A percentile compares a stretch with the other conserved stretches of the same genome.
These are phyloP conservation scores for Nineta flava DNA, from an alignment of 2,888 invertebrate species.

Conservation along the genomic window DNA sequence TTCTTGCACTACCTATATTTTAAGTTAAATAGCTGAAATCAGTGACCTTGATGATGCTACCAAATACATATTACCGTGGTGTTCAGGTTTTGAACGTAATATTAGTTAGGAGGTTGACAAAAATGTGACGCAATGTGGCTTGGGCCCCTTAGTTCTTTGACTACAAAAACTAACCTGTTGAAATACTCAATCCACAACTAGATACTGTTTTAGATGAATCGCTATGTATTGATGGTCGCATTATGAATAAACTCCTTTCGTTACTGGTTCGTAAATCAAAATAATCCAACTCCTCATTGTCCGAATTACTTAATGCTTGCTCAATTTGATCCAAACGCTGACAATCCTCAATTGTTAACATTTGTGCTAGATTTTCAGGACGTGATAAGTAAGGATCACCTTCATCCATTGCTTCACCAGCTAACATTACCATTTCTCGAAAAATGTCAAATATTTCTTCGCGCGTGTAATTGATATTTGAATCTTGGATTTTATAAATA, in stretches of 20 bases:
- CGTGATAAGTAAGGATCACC: conserved; percentile 11
- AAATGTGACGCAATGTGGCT: too few relatives aligned
- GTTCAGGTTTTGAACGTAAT: too few relatives aligned
- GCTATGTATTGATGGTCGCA: neutral
- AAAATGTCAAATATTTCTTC: conserved; percentile 21
- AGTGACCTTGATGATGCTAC: too few relatives aligned
- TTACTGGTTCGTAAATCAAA: neutral
- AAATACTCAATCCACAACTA: too few relatives aligned
- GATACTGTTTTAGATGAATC: too few relatives aligned
- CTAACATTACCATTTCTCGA: conserved; percentile 20
- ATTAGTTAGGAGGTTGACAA: too few relatives aligned
- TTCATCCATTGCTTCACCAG: conserved; percentile 20
- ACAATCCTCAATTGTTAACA: neutral
- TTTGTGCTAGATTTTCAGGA: neutral
- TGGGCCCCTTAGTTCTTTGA: too few relatives aligned
- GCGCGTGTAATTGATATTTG: conserved; percentile 18
- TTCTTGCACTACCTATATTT: too few relatives aligned
- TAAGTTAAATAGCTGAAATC: too few relatives aligned
- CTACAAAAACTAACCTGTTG: too few relatives aligned
- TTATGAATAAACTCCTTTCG: neutral
- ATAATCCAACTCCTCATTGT: neutral
- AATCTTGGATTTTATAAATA: conserved; percentile 14
- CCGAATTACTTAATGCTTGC: neutral
- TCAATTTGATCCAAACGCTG: neutral
- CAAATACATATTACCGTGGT: too few relatives aligned